A percentile compares a stretch with the other conserved stretches of the same genome.
Evolutionary conservation across 2,888 invertebrate species (phyloP).

Genomic region (Empis stercorea): DNA sequence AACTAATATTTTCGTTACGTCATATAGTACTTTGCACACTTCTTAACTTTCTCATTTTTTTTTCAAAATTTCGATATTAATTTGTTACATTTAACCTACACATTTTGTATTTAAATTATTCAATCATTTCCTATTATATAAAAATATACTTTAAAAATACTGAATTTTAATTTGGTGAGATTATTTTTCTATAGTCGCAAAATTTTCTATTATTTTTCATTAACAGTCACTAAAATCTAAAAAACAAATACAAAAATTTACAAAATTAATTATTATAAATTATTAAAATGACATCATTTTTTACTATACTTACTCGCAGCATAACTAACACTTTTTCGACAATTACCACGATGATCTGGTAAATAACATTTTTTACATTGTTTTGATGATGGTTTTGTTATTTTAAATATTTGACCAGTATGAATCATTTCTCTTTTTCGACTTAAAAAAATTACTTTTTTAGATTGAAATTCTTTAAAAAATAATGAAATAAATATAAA

Average conservation of each 20-base stretch:
- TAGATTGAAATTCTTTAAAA: neutral
- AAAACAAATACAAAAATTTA: neutral
- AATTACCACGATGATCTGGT: conserved; percentile 29
- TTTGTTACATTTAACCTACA: too few species aligned
- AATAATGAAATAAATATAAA: neutral
- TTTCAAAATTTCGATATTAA: too few species aligned
- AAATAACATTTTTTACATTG: conserved; percentile 28
- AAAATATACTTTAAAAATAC: too few species aligned
- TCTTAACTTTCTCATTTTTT: too few species aligned
- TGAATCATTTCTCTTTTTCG: conserved; percentile 17
- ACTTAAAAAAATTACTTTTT: conserved; percentile 20
- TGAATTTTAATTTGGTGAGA: too few species aligned
- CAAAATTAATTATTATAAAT: too few species aligned
- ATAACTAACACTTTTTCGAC: conserved; percentile 25
- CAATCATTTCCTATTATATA: too few species aligned
- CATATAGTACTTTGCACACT: too few species aligned
- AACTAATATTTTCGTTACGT: too few species aligned
- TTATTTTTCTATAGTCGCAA: too few species aligned
- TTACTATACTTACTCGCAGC: conserved; percentile 19
- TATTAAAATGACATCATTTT: neutral
- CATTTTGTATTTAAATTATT: too few species aligned
- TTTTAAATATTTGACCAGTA: conserved; percentile 24
- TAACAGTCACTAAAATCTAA: neutral
- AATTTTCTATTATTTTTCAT: too few species aligned
- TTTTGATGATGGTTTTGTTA: conserved; percentile 19